Evolutionary conservation across 2,888 invertebrate species (phyloP).

Genomic region (Ophion costatus): DNA sequence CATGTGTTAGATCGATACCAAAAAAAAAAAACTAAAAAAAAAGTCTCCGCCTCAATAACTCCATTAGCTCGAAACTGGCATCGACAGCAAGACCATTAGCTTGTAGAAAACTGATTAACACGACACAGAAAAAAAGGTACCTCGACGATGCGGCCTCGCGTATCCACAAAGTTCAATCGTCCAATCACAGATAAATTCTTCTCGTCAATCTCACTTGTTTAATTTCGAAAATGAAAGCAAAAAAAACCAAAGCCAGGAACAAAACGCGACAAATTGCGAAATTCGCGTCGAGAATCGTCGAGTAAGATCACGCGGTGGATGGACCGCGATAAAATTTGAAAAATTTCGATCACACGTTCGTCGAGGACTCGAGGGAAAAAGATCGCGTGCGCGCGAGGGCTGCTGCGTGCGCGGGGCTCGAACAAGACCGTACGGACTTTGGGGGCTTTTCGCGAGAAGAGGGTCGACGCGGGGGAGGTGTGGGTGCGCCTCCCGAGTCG

Average conservation of each 20-base stretch:
- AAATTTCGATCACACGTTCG: too few species aligned
- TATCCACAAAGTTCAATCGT: slow-evolving; percentile 52
- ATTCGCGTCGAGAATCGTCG: background rate
- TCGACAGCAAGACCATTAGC: background rate
- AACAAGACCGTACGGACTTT: too few species aligned
- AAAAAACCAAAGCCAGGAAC: background rate
- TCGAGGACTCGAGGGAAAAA: too few species aligned
- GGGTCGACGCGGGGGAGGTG: background rate
- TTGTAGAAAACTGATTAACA: background rate
- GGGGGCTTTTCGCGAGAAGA: background rate
- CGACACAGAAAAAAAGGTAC: slow-evolving; percentile 19
- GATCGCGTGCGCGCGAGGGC: too few species aligned
- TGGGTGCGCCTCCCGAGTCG: slow-evolving; percentile 22
- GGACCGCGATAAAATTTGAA: too few species aligned
- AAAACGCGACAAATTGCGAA: background rate
- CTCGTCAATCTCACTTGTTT: slow-evolving; percentile 35
- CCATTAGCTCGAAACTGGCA: too few species aligned
- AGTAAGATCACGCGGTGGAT: background rate
- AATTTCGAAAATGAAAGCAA: slow-evolving; percentile 3
- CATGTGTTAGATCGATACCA: too few species aligned
- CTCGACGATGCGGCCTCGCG: slow-evolving; percentile 51
- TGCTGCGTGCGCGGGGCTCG: too few species aligned
- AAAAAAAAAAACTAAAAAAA: too few species aligned
- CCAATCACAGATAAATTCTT: slow-evolving; percentile 41
- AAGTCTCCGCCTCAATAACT: too few species aligned